A percentile compares a stretch with the other conserved stretches of the same genome.
Conservation (phyloP, 2,797 vertebrate species). For the Acanthurus leucopareius region DNA sequence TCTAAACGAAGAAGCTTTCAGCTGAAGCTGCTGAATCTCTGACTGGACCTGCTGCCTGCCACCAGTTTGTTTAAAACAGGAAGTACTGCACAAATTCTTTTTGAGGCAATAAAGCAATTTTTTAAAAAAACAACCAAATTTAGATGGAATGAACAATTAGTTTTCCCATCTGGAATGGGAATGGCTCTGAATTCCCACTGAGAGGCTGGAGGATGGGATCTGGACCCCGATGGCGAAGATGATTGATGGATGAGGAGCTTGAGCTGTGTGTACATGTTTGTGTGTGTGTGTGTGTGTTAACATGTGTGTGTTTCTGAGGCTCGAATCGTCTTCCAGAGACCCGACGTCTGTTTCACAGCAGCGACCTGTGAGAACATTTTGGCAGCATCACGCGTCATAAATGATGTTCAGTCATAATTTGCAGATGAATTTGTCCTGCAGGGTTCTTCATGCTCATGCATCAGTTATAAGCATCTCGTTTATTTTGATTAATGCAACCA, state of each 20-base stretch:
- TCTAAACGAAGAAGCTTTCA: too few species aligned
- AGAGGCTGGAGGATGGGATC: neutral
- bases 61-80: neutral
- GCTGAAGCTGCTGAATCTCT: neutral
- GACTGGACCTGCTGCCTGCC: neutral
- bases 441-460: neutral
- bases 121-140: too few species aligned
- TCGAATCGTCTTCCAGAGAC: too few species aligned
- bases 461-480: neutral
- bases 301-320: too few species aligned
- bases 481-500: neutral
- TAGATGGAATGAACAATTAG: too few species aligned
- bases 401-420: neutral
- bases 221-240: neutral
- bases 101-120: too few species aligned
- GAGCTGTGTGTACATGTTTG: too few species aligned
- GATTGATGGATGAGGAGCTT: neutral
- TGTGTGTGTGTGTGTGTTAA: too few species aligned
- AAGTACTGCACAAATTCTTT: too few species aligned
- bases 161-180: neutral
- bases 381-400: neutral
- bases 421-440: neutral
- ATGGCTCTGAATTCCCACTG: neutral
- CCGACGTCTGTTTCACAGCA: too few species aligned
- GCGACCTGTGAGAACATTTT: too few species aligned